Conservation (phyloP, 2,113 vertebrate genomes). For the Pituophis catenifer region DNA sequence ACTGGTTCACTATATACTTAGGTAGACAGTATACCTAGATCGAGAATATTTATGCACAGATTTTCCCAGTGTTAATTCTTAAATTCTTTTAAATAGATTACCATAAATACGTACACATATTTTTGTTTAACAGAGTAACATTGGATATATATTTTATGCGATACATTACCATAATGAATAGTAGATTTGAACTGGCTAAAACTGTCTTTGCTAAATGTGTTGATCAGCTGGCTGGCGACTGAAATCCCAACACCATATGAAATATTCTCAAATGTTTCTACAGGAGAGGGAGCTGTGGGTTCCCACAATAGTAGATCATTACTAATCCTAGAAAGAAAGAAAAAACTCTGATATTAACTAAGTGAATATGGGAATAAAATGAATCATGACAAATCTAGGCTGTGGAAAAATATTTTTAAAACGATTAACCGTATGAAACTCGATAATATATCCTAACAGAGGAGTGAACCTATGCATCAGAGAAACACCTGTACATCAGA, state of each 20-base stretch:
- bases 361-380: accelerated
- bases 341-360: conserved; percentile 1
- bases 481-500: not conserved
- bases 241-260: conserved; percentile 93
- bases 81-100: not conserved
- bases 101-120: not conserved
- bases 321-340: conserved; percentile 81
- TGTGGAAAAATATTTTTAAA: not conserved
- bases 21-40: not conserved
- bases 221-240: conserved; percentile 95
- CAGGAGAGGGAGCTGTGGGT: conserved; percentile 95
- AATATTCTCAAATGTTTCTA: conserved; percentile 94
- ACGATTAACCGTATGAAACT: not conserved
- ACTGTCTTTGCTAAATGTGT: conserved; percentile 91
- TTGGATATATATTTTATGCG: conserved; percentile 42
- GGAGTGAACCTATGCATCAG: not conserved
- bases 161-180: conserved; percentile 83
- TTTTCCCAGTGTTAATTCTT: conserved; percentile 22
- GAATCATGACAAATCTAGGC: not conserved
- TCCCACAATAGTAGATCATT: conserved; percentile 97
- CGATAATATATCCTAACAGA: not conserved
- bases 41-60: conserved; percentile 6
- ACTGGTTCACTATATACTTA: not conserved
- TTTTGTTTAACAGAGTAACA: conserved; percentile 3
- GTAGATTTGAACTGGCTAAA: conserved; percentile 88